phyloP scores from a whole-genome alignment of 1,140 invertebrate genomes.

The Pseudomyrmex dendroicus region DNA sequence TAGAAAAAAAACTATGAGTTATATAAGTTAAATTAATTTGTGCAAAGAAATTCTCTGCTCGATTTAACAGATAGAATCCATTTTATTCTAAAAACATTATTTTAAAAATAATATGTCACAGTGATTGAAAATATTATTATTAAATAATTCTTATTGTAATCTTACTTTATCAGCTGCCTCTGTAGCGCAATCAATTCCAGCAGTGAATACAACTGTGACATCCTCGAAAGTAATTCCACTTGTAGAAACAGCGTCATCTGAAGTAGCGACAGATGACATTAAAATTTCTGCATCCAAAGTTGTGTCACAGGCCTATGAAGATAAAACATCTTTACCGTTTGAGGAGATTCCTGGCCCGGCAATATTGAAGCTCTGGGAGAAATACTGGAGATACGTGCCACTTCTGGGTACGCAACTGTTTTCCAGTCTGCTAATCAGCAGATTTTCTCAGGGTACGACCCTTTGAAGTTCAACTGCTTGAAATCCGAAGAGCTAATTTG shows the following conservation, averaged over 20 bases:
- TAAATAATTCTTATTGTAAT: no score
- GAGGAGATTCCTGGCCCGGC: constrained; percentile 88
- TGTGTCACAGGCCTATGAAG: constrained; percentile 9
- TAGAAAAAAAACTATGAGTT: no score
- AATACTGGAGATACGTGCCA: constrained; percentile 87
- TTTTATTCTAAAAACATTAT: no score
- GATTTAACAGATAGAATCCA: no score
- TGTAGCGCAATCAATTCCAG: constrained; percentile 5
- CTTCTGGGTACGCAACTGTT: constrained; percentile 88
- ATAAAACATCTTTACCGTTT: constrained; percentile 82
- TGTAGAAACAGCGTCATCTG: constrained; percentile 30
- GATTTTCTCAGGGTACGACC: constrained; percentile 86
- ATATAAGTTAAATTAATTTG: no score
- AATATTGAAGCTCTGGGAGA: constrained; percentile 86
- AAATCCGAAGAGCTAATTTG: constrained; percentile 39
- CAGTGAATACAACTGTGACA: constrained; percentile 24
- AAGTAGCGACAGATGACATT: constrained; percentile 20
- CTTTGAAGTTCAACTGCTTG: constrained; percentile 65
- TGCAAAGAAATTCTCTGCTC: no score
- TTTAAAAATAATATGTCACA: no score
- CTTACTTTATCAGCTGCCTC: constrained; percentile 40
- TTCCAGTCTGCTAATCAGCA: constrained; percentile 86
- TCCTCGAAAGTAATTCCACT: constrained; percentile 37
- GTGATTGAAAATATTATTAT: background rate
- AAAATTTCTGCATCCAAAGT: constrained; percentile 44